A percentile compares a stretch with the other conserved stretches of the same genome.
Evolutionary conservation across 2,113 vertebrate genomes (phyloP).

Genomic region (Axis porcinus): DNA sequence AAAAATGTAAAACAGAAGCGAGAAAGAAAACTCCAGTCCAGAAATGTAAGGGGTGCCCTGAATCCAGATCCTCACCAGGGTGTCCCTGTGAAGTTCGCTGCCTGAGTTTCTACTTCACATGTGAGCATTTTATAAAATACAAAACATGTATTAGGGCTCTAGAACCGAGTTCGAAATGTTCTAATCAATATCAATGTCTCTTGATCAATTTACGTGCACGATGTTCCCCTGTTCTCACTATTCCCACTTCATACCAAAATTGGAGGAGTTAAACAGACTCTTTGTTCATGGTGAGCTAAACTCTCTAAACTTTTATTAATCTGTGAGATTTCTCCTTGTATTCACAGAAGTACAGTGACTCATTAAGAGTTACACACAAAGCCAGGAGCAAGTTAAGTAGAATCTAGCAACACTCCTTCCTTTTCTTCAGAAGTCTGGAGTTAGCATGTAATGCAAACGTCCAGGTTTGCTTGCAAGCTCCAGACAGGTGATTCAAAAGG

Average conservation of each 20-base stretch:
- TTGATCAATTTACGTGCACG: background rate
- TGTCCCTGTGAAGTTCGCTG: background rate
- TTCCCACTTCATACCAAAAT: background rate
- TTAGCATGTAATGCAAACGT: background rate
- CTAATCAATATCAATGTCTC: background rate
- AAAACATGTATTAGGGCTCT: background rate
- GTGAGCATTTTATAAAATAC: background rate
- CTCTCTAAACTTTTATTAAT: background rate
- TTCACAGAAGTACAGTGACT: constrained; percentile 4
- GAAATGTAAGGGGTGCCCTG: background rate
- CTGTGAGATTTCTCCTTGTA: background rate
- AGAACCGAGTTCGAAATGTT: background rate
- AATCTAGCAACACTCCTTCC: background rate
- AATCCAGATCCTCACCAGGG: background rate
- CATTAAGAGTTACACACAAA: background rate
- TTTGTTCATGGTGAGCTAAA: background rate
- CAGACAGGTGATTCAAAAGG: background rate
- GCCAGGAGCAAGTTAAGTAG: background rate
- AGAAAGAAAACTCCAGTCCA: background rate
- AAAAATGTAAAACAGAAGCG: background rate
- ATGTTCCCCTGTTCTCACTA: background rate
- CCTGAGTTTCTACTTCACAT: background rate
- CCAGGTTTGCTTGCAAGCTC: background rate
- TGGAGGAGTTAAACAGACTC: background rate
- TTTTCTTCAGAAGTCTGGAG: background rate